Evolutionary conservation across 2,113 vertebrate genomes (phyloP), one percentile per base, ranked within the genome.

Genomic region (Tachysurus vachellii): DNA sequence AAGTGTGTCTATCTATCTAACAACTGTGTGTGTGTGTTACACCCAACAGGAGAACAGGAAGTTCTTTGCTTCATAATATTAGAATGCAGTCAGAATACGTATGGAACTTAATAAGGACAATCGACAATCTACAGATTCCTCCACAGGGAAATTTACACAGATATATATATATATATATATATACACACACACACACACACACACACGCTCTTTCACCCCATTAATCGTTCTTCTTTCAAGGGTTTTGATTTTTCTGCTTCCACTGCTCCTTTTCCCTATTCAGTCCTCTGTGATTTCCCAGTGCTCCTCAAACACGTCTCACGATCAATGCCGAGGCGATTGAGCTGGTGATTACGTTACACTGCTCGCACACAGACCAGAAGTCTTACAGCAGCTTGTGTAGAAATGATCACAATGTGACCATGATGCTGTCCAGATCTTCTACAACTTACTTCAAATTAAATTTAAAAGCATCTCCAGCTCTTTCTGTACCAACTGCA

Each of bases 261-360:
- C 36, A 36, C 31, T 73, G 42, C 26, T 53, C 26, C 56, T 86
- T 70, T 83, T 85, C 59, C 84, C 57, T 53, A 0, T 11, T 11
- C 57, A 7, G 21, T 56, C 61, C 84, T 9, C 96, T 97, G 84
- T 88, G 85, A 88, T 85, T 90, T 90, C 87, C 80, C 81, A 80
- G 79, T 11, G 61, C 79, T 85, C 70, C 71, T 85, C 70, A 75
- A 83, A 80, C 82, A 64, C 56, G 21, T 76, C 54, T 56, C 44
- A 42, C 47, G n/a, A 87, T 90, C 71, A 70, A 86, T 88, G 88
- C 26, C 10, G 71, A 53, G 83, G 80, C 57, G 44, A 89, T 89
- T 90, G 80, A 66, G 87, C 64, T 66, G 68, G 75, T 88, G 85
- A 85, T 90, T 83, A 68, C 31, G 21, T 75, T 16, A 53, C 82